These are phyloP conservation scores for Onychorhynchus coronatus DNA, from an alignment of 2,113 vertebrate species.

Conservation along the genomic window DNA sequence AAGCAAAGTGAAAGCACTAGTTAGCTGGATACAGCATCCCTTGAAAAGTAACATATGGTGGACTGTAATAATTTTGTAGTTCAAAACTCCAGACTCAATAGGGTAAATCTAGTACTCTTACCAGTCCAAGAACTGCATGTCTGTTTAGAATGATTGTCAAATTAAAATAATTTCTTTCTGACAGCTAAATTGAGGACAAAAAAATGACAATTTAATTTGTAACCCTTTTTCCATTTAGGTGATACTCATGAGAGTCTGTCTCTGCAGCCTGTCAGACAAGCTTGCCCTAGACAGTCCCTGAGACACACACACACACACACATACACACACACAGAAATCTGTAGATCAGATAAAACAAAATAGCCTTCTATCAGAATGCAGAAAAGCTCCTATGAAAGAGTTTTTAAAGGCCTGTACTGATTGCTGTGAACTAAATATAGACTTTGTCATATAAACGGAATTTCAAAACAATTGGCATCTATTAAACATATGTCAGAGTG, in stretches of 20 bases:
- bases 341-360: background rate
- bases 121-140: background rate
- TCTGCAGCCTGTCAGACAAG: background rate
- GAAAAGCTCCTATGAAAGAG: background rate
- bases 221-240: background rate
- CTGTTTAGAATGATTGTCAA: background rate
- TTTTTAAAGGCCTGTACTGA: background rate
- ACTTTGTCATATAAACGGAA: background rate
- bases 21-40: background rate
- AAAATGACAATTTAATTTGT: background rate
- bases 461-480: background rate
- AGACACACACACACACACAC: background rate
- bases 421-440: background rate
- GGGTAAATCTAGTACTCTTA: background rate
- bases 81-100: background rate
- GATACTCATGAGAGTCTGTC: background rate
- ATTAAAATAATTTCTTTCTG: background rate
- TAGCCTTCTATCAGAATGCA: background rate
- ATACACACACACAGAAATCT: background rate
- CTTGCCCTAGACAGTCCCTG: background rate
- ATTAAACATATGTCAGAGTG: background rate
- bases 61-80: background rate
- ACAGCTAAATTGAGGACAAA: background rate
- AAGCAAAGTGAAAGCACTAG: background rate
- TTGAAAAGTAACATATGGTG: background rate